Evolutionary conservation across 2,888 invertebrate species (phyloP).

Genomic region (Drosophila siamana): DNA sequence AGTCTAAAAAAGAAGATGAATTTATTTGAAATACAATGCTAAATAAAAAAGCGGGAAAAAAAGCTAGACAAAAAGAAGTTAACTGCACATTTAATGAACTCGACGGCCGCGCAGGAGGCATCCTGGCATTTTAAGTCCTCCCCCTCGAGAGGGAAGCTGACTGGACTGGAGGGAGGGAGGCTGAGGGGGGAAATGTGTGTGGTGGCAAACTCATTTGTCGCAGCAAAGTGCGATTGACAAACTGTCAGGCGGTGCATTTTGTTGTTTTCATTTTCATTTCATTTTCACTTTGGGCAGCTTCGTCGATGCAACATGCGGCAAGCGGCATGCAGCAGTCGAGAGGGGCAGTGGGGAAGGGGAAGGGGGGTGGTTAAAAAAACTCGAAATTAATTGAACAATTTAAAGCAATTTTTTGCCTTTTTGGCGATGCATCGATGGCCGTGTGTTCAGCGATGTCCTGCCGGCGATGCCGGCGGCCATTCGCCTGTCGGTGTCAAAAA

Average conservation of each 20-base stretch:
- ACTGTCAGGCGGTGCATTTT: constrained; percentile 72
- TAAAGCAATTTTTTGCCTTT: constrained; percentile 61
- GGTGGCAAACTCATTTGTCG: constrained; percentile 70
- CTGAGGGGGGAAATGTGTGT: constrained; percentile 11
- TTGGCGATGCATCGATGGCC: neutral
- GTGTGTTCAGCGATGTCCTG: constrained; percentile 16
- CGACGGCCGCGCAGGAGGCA: constrained; percentile 40
- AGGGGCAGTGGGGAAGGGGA: too few species aligned
- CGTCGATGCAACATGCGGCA: constrained; percentile 27
- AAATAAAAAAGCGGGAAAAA: neutral
- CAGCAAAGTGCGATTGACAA: constrained; percentile 75
- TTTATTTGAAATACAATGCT: constrained; percentile 8
- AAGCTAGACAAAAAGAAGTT: constrained; percentile 2
- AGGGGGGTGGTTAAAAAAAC: constrained; percentile 48
- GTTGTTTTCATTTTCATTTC: constrained; percentile 57
- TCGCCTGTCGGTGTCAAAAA: constrained; percentile 81
- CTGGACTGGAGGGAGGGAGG: neutral
- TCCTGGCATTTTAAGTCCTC: constrained; percentile 13
- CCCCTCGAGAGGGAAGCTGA: constrained; percentile 4
- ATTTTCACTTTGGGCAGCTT: constrained; percentile 44
- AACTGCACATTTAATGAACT: constrained; percentile 66
- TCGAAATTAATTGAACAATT: constrained; percentile 80
- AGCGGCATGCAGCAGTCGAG: constrained; percentile 2
- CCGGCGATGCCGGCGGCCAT: constrained; percentile 43
- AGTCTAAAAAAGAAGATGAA: constrained; percentile 10